Percentiles rank a stretch among this genome's conserved stretches.
phyloP scores from a whole-genome alignment of 2,888 invertebrate genomes.

The Sicus ferrugineus region DNA sequence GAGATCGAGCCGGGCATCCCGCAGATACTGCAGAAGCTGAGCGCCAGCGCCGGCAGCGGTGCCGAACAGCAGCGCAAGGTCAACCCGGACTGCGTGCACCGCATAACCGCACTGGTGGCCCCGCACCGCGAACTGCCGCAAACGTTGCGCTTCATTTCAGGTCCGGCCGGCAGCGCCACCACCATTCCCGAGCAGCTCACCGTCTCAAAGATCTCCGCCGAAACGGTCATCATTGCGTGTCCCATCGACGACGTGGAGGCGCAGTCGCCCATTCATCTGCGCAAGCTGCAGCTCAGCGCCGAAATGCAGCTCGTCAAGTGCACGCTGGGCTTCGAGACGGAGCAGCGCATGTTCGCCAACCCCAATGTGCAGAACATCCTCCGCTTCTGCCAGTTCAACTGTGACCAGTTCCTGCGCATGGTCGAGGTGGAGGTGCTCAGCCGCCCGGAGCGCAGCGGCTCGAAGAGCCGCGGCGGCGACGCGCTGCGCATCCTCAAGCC shows the following conservation, averaged over 20 bases:
- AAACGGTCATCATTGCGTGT: constrained; percentile 66
- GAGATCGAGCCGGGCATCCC: constrained; percentile 70
- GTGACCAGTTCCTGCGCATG: constrained; percentile 62
- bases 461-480: constrained; percentile 68
- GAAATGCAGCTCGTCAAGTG: constrained; percentile 61
- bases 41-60: constrained; percentile 41
- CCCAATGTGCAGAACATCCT: constrained; percentile 63
- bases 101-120: constrained; percentile 56
- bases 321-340: constrained; percentile 62
- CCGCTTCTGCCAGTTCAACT: constrained; percentile 64
- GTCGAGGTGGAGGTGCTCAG: constrained; percentile 61
- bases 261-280: constrained; percentile 64
- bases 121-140: constrained; percentile 58
- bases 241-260: constrained; percentile 66
- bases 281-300: constrained; percentile 65
- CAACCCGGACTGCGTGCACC: constrained; percentile 64
- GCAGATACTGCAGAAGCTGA: constrained; percentile 59
- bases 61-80: constrained; percentile 53
- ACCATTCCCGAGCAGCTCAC: constrained; percentile 61
- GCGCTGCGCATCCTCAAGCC: constrained; percentile 69
- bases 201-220: constrained; percentile 57
- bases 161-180: constrained; percentile 53
- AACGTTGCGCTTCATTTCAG: constrained; percentile 61
- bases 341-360: constrained; percentile 63
- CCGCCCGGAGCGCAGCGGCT: constrained; percentile 61